These are phyloP conservation scores for Diachasma alloeum DNA, from an alignment of 1,140 invertebrate genomes.

Conservation along the genomic window DNA sequence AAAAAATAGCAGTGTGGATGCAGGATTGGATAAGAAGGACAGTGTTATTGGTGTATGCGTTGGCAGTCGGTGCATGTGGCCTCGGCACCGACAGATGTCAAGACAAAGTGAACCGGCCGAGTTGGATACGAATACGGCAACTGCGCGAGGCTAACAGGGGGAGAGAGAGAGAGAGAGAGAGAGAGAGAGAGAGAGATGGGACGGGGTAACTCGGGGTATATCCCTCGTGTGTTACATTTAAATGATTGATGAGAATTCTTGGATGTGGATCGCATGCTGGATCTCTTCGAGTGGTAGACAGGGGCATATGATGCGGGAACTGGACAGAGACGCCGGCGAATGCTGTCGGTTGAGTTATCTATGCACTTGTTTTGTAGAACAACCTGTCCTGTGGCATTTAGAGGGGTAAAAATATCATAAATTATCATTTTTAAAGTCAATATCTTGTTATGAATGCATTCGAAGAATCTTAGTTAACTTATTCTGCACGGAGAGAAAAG, in stretches of 20 bases:
- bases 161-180: not conserved
- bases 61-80: conserved; percentile 4
- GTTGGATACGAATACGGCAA: conserved; percentile 36
- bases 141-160: not conserved
- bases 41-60: not conserved
- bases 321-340: not conserved
- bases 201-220: conserved; percentile 14
- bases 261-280: conserved; percentile 53
- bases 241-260: conserved; percentile 62
- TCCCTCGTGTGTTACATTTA: conserved; percentile 53
- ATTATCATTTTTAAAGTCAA: too few relatives aligned
- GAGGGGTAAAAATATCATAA: too few relatives aligned
- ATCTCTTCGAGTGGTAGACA: conserved; percentile 13
- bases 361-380: not conserved
- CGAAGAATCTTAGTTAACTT: too few relatives aligned
- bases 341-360: not conserved
- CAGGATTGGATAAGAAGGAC: not conserved
- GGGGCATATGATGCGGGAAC: conserved; percentile 8
- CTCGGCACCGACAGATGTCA: conserved; percentile 56
- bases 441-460: too few relatives aligned
- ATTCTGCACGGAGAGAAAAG: too few relatives aligned
- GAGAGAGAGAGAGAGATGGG: not conserved
- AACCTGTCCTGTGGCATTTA: not conserved
- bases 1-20: not conserved
- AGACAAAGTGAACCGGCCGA: conserved; percentile 55